Evolutionary conservation across 1,140 invertebrate species (phyloP), one percentile per base, ranked within the genome.

Genomic region (Lethrus apterus): DNA sequence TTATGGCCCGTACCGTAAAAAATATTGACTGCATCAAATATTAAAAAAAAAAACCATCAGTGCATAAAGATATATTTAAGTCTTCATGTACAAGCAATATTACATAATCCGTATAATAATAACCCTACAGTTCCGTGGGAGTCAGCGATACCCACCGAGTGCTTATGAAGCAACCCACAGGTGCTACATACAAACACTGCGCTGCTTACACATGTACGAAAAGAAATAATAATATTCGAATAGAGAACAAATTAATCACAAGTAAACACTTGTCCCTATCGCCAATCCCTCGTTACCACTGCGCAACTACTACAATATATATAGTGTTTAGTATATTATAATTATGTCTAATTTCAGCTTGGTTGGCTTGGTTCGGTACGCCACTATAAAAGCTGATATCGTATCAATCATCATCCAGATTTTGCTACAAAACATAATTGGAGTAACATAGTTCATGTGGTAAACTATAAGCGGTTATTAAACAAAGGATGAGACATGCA

Each of bases 21-120:
- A n/a, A n/a, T n/a, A n/a, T n/a, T n/a, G n/a, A n/a, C n/a, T n/a
- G n/a, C n/a, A n/a, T n/a, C n/a, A n/a, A n/a, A n/a, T n/a, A n/a
- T n/a, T n/a, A 36, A 32, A 50, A 58, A 44, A 11, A 15, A 11
- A 24, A 19, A 5, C n/a, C 18, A 19, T 14, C 60, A 69, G 66
- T 69, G 66, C 66, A 69, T 69, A 69, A 67, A 69, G 66, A 68
- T 69, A 69, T 69, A 67, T 65, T 68, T 66, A 66, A 67, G 64
- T 69, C 65, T 69, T 69, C 66, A 69, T 69, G 63, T 69, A 69
- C 66, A 69, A 69, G 66, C 66, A 69, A 67, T 67, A 66, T 67
- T 69, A 69, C 66, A 69, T 66, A 66, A 62, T 63, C 63, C 63
- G 58, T 64, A 63, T 63, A 63, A 58, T 64, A 59, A 58, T 64